phyloP scores from a whole-genome alignment of 2,797 vertebrate genomes.

The Hippopotamyrus pictus region DNA sequence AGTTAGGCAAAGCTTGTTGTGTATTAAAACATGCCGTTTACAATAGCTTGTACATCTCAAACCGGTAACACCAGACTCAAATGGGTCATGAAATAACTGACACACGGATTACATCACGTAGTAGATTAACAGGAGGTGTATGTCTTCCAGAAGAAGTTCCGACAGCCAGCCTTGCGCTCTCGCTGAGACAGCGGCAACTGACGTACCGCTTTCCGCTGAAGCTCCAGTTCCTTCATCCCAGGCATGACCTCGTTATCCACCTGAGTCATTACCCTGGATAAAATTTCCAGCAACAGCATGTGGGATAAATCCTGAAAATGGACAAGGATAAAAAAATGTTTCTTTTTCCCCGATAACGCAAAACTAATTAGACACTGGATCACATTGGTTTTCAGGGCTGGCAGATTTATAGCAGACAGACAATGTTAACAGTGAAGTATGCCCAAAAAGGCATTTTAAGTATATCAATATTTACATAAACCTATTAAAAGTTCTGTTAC shows the following conservation, averaged over 20 bases:
- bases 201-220: slow-evolving; percentile 42
- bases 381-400: background rate
- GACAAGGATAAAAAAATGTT: background rate
- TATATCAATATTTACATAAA: background rate
- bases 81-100: background rate
- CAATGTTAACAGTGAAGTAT: background rate
- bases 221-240: slow-evolving; percentile 30
- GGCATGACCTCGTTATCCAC: slow-evolving; percentile 24
- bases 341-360: background rate
- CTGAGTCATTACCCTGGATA: slow-evolving; percentile 36
- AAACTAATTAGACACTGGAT: background rate
- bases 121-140: slow-evolving; percentile 64
- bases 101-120: no score
- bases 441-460: background rate
- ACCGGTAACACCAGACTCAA: background rate
- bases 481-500: background rate
- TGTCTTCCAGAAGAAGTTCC: slow-evolving; percentile 75
- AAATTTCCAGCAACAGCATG: slow-evolving; percentile 47
- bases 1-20: background rate
- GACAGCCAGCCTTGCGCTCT: slow-evolving; percentile 66
- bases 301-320: slow-evolving; percentile 46
- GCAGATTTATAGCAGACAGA: background rate
- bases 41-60: background rate
- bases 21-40: background rate
- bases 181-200: slow-evolving; percentile 55